Conservation (phyloP, 53 echinoderm and acorn worm species). For the Holothuria leucospilota region DNA sequence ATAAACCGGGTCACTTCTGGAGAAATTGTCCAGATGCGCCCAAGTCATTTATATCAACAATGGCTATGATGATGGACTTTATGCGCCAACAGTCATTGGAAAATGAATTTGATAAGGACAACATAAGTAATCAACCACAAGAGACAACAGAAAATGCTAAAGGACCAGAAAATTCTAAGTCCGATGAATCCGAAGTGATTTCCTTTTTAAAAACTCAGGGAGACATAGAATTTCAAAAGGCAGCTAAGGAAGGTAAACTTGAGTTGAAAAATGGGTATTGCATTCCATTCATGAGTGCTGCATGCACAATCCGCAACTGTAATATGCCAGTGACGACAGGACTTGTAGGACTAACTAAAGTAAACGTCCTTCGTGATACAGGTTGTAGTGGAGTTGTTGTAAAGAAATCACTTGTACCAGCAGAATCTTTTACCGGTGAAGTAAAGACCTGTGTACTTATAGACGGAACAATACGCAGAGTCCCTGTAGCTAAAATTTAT, state of each 20-base stretch:
- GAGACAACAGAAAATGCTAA: no score
- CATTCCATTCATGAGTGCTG: conserved; percentile 7
- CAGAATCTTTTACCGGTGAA: not conserved
- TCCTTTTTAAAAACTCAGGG: not conserved
- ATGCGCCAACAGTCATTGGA: not conserved
- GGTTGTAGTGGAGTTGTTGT: not conserved
- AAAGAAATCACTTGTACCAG: not conserved
- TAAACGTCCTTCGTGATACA: not conserved
- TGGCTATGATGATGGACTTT: not conserved
- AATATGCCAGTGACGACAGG: no score
- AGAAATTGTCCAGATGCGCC: not conserved
- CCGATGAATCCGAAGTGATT: not conserved
- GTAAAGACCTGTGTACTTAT: not conserved
- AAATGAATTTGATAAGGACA: no score
- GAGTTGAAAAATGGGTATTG: not conserved
- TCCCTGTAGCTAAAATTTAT: conserved; percentile 3
- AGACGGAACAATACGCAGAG: conserved; percentile 20
- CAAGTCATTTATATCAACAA: not conserved
- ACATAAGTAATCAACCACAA: no score
- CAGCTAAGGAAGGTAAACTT: not conserved
- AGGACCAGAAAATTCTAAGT: no score
- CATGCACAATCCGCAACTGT: not conserved
- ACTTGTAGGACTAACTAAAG: not conserved
- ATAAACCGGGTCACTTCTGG: not conserved
- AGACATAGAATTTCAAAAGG: not conserved